Evolutionary conservation across 2,113 vertebrate genomes (phyloP).

Genomic region (Saccopteryx leptura): DNA sequence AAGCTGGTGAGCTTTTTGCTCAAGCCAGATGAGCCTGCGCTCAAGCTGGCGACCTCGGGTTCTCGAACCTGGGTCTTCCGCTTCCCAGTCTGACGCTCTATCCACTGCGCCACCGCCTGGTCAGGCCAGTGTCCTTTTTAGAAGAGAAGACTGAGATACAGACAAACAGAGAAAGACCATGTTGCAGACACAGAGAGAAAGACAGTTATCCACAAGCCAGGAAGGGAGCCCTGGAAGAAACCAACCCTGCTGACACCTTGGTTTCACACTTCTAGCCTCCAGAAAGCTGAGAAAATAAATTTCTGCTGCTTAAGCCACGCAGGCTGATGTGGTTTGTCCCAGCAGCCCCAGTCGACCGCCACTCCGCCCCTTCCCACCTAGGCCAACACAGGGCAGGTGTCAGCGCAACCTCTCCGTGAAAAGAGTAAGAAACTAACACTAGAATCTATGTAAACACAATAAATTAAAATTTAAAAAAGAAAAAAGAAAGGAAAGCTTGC

Average conservation of each 20-base stretch:
- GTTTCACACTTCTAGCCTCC: background rate
- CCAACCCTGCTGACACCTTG: background rate
- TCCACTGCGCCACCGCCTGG: too few species aligned
- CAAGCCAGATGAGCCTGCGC: too few species aligned
- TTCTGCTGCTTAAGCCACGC: background rate
- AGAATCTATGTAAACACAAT: too few species aligned
- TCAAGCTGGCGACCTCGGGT: too few species aligned
- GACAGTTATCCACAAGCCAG: background rate
- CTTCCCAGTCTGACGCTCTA: too few species aligned
- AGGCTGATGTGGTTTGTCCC: background rate
- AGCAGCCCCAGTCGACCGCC: background rate
- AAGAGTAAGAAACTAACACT: background rate
- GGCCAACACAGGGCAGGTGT: background rate
- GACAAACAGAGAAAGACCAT: background rate
- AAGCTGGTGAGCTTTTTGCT: too few species aligned
- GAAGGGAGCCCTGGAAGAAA: background rate
- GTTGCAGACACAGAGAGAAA: background rate
- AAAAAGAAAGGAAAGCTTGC: too few species aligned
- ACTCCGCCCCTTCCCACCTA: accelerated
- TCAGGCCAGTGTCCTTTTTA: background rate
- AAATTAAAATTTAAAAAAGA: too few species aligned
- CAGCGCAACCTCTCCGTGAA: background rate
- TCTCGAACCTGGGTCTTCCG: too few species aligned
- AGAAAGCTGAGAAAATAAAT: background rate
- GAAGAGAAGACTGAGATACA: background rate